A percentile compares a stretch with the other conserved stretches of the same genome.
Conservation (phyloP, 2,888 invertebrate species). For the Patella depressa region DNA sequence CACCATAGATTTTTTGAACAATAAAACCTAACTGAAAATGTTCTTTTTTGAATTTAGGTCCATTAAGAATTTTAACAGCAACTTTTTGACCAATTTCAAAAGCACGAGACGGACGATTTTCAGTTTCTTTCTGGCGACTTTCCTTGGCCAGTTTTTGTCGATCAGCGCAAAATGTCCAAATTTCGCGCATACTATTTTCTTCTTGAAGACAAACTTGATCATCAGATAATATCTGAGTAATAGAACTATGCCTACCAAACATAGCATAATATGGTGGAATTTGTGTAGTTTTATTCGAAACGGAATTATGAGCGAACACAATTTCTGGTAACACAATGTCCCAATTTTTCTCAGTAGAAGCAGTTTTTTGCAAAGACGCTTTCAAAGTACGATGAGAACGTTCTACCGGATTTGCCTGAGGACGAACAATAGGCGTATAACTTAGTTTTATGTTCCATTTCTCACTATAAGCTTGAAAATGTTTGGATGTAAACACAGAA, state of each 20-base stretch:
- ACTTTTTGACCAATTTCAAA: constrained; percentile 1
- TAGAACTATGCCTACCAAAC: not conserved
- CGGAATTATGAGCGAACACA: too few relatives aligned
- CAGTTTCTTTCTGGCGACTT: not conserved
- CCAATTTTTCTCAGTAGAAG: too few relatives aligned
- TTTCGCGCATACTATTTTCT: not conserved
- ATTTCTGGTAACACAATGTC: too few relatives aligned
- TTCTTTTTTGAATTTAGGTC: constrained; percentile 6
- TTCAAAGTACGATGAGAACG: too few relatives aligned
- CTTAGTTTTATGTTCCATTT: too few relatives aligned
- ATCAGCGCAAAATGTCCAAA: not conserved
- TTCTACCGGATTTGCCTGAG: too few relatives aligned
- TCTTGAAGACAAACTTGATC: not conserved
- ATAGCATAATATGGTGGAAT: not conserved
- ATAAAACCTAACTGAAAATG: constrained; percentile 8
- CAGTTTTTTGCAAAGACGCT: too few relatives aligned
- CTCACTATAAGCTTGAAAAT: too few relatives aligned
- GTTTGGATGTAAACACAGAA: too few relatives aligned
- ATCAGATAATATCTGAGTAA: constrained; percentile 1
- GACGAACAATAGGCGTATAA: too few relatives aligned
- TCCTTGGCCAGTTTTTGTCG: not conserved
- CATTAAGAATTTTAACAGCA: constrained; percentile 2
- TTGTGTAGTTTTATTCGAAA: too few relatives aligned
- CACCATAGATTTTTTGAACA: not conserved
- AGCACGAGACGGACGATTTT: not conserved